Evolutionary conservation across 2,888 invertebrate genomes (phyloP), one percentile per base, ranked within the genome.

Genomic region (Cheilosia pagana): DNA sequence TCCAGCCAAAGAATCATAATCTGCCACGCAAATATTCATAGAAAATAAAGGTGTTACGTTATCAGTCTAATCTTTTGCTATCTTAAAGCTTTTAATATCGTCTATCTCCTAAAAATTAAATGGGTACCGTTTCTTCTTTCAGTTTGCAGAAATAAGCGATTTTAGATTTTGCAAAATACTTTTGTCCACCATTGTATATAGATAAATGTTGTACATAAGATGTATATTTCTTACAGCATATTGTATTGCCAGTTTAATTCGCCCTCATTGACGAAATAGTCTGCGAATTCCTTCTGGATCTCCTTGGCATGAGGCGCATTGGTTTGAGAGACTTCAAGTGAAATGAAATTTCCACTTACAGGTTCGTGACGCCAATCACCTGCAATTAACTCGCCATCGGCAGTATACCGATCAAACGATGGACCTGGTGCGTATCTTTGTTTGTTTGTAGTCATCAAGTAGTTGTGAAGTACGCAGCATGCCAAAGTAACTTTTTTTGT

Each of bases 201-300:
- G 23, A 23, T 23, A 23, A 2, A 23, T 23, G 23, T 23, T 4
- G 23, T 23, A 23, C 23, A 23, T 23, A 23, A 2, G 7, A 0
- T 28, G 28, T 43, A 43, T 43, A 6, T n/a, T 43, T 16, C 3
- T 43, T n/a, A 43, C n/a, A 43, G 43, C 43, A 43, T 16, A 14
- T 43, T 0, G 43, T n/a, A 16, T 43, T 43, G 16, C 43, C 43
- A 43, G n/a, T 43, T 6, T 6, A n/a, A 6, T 43, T 43, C 43
- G 7, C 43, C 43, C 43, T 43, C 43, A n/a, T 43, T 43, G 16
- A 43, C 16, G n/a, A 43, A 43, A 43, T 43, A 43, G 43, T 43
- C 43, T 14, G 43, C 43, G n/a, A 43, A 43, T 16, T 43, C 43
- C n/a, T 48, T 48, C 19, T 19, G 21, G 3, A 48, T 12, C 19